Conservation (phyloP, 2,797 vertebrate species). For the Toxotes lorentzi region DNA sequence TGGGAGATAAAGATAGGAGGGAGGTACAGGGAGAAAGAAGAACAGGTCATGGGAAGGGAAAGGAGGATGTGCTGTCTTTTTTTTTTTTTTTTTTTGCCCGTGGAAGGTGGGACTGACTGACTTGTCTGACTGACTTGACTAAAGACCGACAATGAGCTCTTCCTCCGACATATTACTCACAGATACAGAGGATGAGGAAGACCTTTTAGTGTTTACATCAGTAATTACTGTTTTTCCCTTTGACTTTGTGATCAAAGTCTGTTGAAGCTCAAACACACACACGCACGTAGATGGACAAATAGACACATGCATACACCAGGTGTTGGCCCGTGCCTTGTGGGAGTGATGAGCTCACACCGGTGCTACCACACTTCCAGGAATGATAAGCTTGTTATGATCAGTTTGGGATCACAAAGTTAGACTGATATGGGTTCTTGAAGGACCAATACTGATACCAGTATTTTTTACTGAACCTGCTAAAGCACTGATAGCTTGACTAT, state of each 20-base stretch:
- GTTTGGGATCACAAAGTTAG: conserved; percentile 10
- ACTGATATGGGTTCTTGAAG: neutral
- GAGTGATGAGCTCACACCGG: conserved; percentile 74
- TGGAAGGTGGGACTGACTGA: conserved; percentile 70
- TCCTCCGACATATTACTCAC: conserved; percentile 76
- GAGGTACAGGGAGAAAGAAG: conserved; percentile 8
- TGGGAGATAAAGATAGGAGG: conserved; percentile 14
- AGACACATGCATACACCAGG: conserved; percentile 71
- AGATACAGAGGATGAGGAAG: conserved; percentile 58
- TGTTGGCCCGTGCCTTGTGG: conserved; percentile 76
- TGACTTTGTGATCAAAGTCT: conserved; percentile 80
- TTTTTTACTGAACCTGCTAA: neutral
- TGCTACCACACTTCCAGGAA: conserved; percentile 80
- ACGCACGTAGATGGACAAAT: conserved; percentile 49
- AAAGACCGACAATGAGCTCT: conserved; percentile 58
- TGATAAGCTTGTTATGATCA: conserved; percentile 64
- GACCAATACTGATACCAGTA: neutral
- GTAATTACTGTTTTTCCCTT: conserved; percentile 85
- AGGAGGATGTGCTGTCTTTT: conserved; percentile 51
- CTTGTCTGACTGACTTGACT: conserved; percentile 67
- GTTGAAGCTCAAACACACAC: conserved; percentile 33
- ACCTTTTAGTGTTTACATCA: conserved; percentile 75
- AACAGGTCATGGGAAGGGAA: conserved; percentile 44
- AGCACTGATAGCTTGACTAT: neutral
- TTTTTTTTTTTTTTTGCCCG: conserved; percentile 6